phyloP scores from a whole-genome alignment of 64 coral and sea anemone species.

The Orbicella faveolata region DNA sequence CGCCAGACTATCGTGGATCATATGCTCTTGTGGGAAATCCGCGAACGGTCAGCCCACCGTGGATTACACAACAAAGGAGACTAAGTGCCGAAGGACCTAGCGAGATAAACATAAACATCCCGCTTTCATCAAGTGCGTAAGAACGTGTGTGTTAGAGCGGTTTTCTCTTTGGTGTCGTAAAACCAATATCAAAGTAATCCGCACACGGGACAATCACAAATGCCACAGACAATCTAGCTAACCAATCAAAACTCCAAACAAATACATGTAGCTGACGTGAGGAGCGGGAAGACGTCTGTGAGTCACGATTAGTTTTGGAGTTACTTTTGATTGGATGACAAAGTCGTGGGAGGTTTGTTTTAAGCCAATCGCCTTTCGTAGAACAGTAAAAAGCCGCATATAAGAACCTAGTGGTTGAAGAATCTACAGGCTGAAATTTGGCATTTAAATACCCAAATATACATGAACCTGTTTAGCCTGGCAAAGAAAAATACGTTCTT shows the following conservation, averaged over 20 bases:
- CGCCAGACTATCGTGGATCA: conserved; percentile 2
- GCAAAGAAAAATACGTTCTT: too few species aligned
- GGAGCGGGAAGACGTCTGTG: neutral
- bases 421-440: too few species aligned
- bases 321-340: too few species aligned
- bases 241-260: neutral
- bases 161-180: neutral
- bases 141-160: neutral
- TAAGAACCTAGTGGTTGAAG: too few species aligned
- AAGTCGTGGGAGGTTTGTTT: too few species aligned
- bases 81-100: conserved; percentile 31
- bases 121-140: neutral
- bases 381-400: too few species aligned
- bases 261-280: neutral
- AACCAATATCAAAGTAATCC: neutral
- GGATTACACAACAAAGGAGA: conserved; percentile 12
- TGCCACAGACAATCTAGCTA: neutral
- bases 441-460: too few species aligned
- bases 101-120: conserved; percentile 16
- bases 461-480: too few species aligned
- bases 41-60: conserved; percentile 3
- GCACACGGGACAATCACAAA: neutral
- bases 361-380: too few species aligned
- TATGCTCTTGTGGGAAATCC: conserved; percentile 3
- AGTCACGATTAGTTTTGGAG: too few species aligned